Evolutionary conservation across 2,888 invertebrate genomes (phyloP), one percentile per base, ranked within the genome.

Genomic region (Scaptomyza reducta): DNA sequence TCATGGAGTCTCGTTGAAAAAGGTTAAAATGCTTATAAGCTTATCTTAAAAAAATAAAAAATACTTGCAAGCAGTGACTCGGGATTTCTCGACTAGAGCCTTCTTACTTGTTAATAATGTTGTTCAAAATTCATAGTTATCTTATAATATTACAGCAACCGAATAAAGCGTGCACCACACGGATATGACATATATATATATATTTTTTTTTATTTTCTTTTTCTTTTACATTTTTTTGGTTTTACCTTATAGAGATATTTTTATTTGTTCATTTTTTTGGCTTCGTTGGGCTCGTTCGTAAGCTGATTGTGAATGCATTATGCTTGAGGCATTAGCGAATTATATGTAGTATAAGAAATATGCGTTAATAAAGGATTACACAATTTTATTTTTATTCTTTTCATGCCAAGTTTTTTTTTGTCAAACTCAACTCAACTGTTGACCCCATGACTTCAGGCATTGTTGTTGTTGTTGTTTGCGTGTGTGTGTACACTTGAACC

Each of bases 321-420:
- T 35, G 65, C 53, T 29, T 25, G 29, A 13, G 38, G 60, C 73
- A 73, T 72, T 77, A 35, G 58, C 47, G 59, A 56, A 60, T 66
- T 73, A 73, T 73, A 73, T 40, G 5, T 40, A 16, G 40, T 40
- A 38, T 53, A 44, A 42, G 33, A 53, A 47, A 14, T 47, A 38
- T 33, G 29, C 66, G 60, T 68, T 60, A 65, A 53, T 60, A 70
- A 62, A 53, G 87, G 86, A 87, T 85, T 87, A 83, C 71, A 76
- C 65, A 66, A 82, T 57, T 67, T 76, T 40, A 1, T 10, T 40
- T 40, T 40, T 40, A 10, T 38, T 14, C 14, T 38, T 38, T 38
- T 38, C 14, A 40, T 40, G 40, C 40, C 40, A 40, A 40, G 16
- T 40, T 72, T 22, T 22, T 22, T 79, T 71, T 74, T 69, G 64